Evolutionary conservation across 1,140 invertebrate species (phyloP).

Genomic region (Drosophila oshimai): DNA sequence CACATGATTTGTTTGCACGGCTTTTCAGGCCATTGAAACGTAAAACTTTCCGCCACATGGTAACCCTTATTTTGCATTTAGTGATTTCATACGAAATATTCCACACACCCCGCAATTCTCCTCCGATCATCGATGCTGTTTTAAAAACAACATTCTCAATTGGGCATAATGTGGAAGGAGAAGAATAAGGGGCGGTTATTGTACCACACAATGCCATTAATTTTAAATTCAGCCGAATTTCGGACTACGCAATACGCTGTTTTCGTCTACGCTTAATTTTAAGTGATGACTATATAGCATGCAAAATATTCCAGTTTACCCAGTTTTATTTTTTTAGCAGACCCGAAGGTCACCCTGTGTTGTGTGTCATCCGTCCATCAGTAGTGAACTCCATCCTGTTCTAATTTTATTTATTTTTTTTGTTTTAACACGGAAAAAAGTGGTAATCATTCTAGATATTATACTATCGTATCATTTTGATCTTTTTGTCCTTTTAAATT

Average conservation of each 20-base stretch:
- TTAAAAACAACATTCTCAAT: slow-evolving; percentile 66
- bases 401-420: slow-evolving; percentile 44
- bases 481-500: too few species aligned
- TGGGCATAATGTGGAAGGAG: not conserved
- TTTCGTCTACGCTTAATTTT: slow-evolving; percentile 21
- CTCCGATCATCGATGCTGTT: slow-evolving; percentile 19
- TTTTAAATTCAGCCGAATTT: slow-evolving; percentile 60
- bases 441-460: not conserved
- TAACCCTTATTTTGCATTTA: slow-evolving; percentile 53
- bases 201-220: slow-evolving; percentile 39
- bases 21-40: slow-evolving; percentile 11
- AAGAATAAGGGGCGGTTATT: slow-evolving; percentile 4
- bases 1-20: slow-evolving; percentile 11
- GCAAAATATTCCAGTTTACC: slow-evolving; percentile 45
- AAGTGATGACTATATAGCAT: slow-evolving; percentile 50
- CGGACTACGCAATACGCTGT: slow-evolving; percentile 55
- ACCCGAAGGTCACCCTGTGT: slow-evolving; percentile 57
- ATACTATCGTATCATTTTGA: too few species aligned
- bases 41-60: slow-evolving; percentile 39
- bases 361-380: slow-evolving; percentile 31
- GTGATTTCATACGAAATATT: slow-evolving; percentile 55
- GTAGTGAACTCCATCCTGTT: slow-evolving; percentile 10
- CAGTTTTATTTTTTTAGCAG: slow-evolving; percentile 30
- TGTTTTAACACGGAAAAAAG: not conserved
- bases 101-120: not conserved